phyloP scores from a whole-genome alignment of 2,888 invertebrate genomes.

The Sturmia bella region DNA sequence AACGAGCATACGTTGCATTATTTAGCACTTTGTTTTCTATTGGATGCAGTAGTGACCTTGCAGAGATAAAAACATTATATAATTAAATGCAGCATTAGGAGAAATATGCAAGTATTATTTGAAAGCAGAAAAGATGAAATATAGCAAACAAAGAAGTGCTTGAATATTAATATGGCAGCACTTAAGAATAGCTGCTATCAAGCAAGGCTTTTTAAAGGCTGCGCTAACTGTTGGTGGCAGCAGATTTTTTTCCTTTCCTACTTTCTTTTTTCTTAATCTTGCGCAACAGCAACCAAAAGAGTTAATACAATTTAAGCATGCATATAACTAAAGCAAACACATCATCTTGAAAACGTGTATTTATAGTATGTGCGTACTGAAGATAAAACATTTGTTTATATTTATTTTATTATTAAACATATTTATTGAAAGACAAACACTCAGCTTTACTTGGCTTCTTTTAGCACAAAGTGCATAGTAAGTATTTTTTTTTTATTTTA shows the following conservation, averaged over 20 bases:
- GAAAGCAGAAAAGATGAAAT: neutral
- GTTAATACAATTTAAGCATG: constrained; percentile 19
- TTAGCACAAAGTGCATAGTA: neutral
- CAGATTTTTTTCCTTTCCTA: too few relatives aligned
- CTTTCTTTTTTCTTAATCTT: neutral
- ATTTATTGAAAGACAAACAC: constrained; percentile 43
- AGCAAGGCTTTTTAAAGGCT: constrained; percentile 4
- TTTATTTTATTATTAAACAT: constrained; percentile 37
- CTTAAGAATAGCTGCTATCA: constrained; percentile 24
- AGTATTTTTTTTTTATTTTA: neutral
- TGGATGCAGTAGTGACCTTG: constrained; percentile 12
- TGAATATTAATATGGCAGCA: constrained; percentile 25
- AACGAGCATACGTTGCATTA: too few relatives aligned
- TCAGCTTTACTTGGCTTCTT: constrained; percentile 34
- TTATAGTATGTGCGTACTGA: neutral
- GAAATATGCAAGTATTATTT: neutral
- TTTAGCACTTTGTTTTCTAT: too few relatives aligned
- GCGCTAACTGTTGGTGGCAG: too few relatives aligned
- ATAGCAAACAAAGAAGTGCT: constrained; percentile 5
- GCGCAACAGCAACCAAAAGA: neutral
- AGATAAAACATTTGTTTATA: constrained; percentile 37
- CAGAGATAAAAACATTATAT: neutral
- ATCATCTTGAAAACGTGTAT: neutral
- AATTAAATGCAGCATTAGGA: neutral
- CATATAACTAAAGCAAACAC: constrained; percentile 3